Base-by-base conservation (phyloP, 2,797 vertebrate species). In the Meda fulgida region DNA sequence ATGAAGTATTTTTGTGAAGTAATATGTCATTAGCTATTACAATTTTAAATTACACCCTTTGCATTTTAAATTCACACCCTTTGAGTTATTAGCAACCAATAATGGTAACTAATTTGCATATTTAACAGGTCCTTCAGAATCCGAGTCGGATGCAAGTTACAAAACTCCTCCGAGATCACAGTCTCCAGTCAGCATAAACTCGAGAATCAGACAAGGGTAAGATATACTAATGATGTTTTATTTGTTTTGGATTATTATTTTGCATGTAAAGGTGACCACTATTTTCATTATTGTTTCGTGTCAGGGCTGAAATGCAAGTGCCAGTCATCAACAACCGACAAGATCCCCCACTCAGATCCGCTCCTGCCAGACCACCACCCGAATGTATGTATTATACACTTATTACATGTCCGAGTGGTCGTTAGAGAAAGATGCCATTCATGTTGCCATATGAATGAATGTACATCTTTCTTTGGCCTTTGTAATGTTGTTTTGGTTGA, bases 121-220 rank as follows among this genome's bases (percentile, higher is more conserved):
- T 89, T 55, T 73, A 0, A 58, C 51, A 89, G 85, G 18, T 85
- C 80, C 1, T 5, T 94, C 94, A 4, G 93, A 92, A 1, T 90
- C 94, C 0, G 95, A 92, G n/a, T 96, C 95, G 0, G 95, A 96
- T 79, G 91, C 84, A 70, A 94, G 94, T 89, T 94, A 96, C 1
- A 48, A 90, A 0, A 88, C 93, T 0, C 90, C 86, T 63, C 93
- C 94, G 38, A 93, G 87, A 36, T 86, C 53, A 69, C 83, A 88
- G 0, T 91, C 91, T 0, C 77, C 89, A 7, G 84, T 70, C 80
- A 93, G 86, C 14, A 88, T 36, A 23, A 80, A 89, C 77, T 71
- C 79, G 40, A 89, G 53, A 31, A 76, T 84, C 23, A 77, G 80
- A 88, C 85, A 90, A 88, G 91, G 91, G 95, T 96, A 85, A 92